Evolutionary conservation across 2,113 vertebrate species (phyloP).

Genomic region (Rhizomys pruinosus): DNA sequence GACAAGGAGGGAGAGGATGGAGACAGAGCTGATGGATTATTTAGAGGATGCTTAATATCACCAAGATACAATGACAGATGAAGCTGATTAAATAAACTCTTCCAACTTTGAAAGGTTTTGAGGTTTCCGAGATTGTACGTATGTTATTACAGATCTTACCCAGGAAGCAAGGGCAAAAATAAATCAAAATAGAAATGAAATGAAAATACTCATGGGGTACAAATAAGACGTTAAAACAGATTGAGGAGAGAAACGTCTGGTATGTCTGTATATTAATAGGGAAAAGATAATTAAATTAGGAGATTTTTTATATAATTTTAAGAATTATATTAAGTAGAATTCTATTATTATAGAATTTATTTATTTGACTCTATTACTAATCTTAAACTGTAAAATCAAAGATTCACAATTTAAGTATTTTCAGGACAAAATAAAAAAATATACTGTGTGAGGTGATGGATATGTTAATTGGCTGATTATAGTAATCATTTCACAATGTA

Average conservation of each 20-base stretch:
- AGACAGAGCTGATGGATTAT: constrained; percentile 76
- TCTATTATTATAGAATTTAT: background rate
- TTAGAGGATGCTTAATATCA: constrained; percentile 77
- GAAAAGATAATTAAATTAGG: no score
- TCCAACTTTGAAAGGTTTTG: constrained; percentile 74
- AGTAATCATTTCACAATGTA: background rate
- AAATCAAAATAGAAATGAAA: constrained; percentile 15
- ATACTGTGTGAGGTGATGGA: background rate
- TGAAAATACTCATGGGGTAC: background rate
- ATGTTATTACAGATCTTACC: constrained; percentile 67
- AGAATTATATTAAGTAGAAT: background rate
- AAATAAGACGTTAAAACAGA: background rate
- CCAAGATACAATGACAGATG: constrained; percentile 80
- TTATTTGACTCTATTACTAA: background rate
- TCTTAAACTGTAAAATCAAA: constrained; percentile 27
- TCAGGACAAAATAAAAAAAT: background rate
- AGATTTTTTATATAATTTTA: constrained; percentile 4
- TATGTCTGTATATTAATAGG: background rate
- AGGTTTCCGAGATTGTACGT: constrained; percentile 60
- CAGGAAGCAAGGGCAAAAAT: constrained; percentile 48
- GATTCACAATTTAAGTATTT: background rate
- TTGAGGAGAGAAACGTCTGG: background rate
- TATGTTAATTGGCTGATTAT: background rate
- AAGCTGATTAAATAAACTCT: constrained; percentile 75
- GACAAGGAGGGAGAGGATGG: background rate